phyloP scores from a whole-genome alignment of 2,888 invertebrate genomes.

The Lasius platythorax region DNA sequence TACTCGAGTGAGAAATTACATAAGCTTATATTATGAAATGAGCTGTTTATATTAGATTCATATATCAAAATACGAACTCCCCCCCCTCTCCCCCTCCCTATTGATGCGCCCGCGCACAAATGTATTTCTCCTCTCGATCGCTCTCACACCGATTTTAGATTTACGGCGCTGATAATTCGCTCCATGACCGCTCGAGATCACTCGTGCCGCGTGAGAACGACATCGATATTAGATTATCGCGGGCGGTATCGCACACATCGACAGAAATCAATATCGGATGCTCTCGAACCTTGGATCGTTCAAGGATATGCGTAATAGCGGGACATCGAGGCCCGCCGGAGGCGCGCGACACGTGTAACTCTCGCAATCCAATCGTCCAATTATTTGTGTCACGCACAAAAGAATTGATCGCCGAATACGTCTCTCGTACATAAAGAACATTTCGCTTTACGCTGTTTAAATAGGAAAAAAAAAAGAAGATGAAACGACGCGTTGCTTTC shows the following conservation, averaged over 20 bases:
- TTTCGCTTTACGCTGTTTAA: background rate
- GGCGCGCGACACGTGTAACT: constrained; percentile 4
- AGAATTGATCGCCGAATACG: constrained; percentile 13
- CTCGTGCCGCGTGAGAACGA: background rate
- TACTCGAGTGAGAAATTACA: background rate
- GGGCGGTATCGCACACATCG: constrained; percentile 35
- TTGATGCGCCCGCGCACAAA: background rate
- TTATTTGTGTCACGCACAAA: constrained; percentile 19
- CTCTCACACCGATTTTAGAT: background rate
- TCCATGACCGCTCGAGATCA: constrained; percentile 16
- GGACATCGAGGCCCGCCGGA: constrained; percentile 4
- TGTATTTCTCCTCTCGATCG: background rate
- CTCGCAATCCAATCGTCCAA: constrained; percentile 21
- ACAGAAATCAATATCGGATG: constrained; percentile 45
- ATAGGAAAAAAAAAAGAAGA: too few relatives aligned
- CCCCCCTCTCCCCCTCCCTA: background rate
- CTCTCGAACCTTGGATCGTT: constrained; percentile 32
- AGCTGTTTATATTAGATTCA: background rate
- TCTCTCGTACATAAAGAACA: background rate
- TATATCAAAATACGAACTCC: background rate
- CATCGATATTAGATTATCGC: constrained; percentile 52
- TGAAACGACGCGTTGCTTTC: background rate
- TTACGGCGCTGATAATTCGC: background rate
- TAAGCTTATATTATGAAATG: background rate
- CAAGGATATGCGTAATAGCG: constrained; percentile 8